Evolutionary conservation across 2,113 vertebrate genomes (phyloP).

Genomic region (Pituophis catenifer): DNA sequence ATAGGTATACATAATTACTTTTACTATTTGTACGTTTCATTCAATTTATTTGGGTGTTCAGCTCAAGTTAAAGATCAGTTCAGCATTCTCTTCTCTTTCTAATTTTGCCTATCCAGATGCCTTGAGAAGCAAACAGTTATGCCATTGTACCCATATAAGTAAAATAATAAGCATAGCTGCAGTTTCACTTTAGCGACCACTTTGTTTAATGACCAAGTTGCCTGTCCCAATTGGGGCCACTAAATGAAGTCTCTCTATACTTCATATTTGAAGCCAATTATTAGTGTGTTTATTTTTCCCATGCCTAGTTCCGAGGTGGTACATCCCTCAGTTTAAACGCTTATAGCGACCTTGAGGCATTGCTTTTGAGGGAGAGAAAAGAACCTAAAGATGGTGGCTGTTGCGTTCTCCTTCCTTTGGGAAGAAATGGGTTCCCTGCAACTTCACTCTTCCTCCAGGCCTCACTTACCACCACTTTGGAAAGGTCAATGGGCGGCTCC

Average conservation of each 20-base stretch:
- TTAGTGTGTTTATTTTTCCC: not conserved
- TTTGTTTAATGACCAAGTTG: not conserved
- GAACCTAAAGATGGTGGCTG: not conserved
- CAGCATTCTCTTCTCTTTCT: not conserved
- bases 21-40: not conserved
- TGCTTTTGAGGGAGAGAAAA: not conserved
- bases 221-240: not conserved
- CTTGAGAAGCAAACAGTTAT: not conserved
- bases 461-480: constrained; percentile 68
- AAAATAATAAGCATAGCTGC: not conserved
- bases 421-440: not conserved
- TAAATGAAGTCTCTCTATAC: not conserved
- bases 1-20: not conserved
- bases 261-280: not conserved
- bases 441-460: not conserved
- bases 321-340: not conserved
- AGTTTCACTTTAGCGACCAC: not conserved
- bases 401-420: not conserved
- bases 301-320: not conserved
- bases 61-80: not conserved
- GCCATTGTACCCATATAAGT: not conserved
- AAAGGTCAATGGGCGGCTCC: constrained; percentile 64
- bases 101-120: not conserved
- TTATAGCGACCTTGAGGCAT: not conserved
- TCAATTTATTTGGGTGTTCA: not conserved